These are phyloP conservation scores for Lissonota sp. DNA, from an alignment of 2,888 invertebrate genomes.

Conservation along the genomic window DNA sequence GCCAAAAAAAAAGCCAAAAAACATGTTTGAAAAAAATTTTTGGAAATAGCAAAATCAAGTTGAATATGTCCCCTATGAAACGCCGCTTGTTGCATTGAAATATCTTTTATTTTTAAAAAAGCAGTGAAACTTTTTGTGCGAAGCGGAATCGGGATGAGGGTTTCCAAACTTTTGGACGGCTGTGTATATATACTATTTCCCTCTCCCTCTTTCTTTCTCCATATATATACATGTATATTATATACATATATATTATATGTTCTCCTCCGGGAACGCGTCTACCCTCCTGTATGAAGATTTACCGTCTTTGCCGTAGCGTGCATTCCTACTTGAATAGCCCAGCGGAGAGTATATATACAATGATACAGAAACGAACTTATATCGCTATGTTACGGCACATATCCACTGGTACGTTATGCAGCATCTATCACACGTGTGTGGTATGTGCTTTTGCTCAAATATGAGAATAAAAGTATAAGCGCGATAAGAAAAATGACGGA, in stretches of 20 bases:
- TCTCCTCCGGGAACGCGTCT: slow-evolving; percentile 70
- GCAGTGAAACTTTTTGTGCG: too few species aligned
- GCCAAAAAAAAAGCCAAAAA: too few species aligned
- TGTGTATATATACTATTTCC: slow-evolving; percentile 12
- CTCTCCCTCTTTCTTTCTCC: slow-evolving; percentile 45
- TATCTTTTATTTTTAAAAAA: too few species aligned
- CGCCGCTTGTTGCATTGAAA: too few species aligned
- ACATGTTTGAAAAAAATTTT: too few species aligned
- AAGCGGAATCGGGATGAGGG: too few species aligned
- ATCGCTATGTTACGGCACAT: slow-evolving; percentile 29
- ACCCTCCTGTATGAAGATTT: slow-evolving; percentile 79
- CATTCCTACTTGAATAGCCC: slow-evolving; percentile 78
- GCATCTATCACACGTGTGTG: slow-evolving; percentile 1
- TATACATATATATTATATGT: too few species aligned
- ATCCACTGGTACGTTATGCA: background rate
- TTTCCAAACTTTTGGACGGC: too few species aligned
- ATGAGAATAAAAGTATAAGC: slow-evolving; percentile 6
- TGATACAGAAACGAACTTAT: slow-evolving; percentile 19
- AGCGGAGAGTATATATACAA: slow-evolving; percentile 28
- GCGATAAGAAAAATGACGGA: background rate
- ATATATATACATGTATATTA: too few species aligned
- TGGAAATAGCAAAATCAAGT: too few species aligned
- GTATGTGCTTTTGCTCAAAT: too few species aligned
- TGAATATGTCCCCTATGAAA: too few species aligned
- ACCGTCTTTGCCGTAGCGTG: slow-evolving; percentile 79